Evolutionary conservation across 1,140 invertebrate genomes (phyloP).

Genomic region (Trichogramma pretiosum): DNA sequence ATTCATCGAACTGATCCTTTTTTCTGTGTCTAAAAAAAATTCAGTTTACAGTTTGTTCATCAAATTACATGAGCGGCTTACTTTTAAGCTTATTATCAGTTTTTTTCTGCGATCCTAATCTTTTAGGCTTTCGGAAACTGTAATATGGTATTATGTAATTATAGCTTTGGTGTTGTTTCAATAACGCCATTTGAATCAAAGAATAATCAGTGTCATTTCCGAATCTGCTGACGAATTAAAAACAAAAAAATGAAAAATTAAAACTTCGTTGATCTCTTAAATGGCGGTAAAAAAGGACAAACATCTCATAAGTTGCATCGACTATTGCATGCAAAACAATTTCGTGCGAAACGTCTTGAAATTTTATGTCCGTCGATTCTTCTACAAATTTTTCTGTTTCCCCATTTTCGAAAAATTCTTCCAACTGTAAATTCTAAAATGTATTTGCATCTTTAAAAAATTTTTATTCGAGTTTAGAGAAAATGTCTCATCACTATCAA

Average conservation of each 20-base stretch:
- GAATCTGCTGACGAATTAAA: conserved; percentile 24
- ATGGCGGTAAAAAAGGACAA: background rate
- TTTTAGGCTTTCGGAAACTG: conserved; percentile 19
- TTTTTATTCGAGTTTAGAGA: background rate
- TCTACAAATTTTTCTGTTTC: no score
- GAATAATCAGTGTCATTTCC: conserved; percentile 25
- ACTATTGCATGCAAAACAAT: conserved; percentile 23
- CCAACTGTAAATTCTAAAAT: no score
- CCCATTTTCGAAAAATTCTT: no score
- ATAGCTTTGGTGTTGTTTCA: conserved; percentile 15
- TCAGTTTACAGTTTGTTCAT: background rate
- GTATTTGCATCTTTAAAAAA: no score
- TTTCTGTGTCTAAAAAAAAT: background rate
- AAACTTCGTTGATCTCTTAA: background rate
- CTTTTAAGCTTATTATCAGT: no score
- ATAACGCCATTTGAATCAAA: conserved; percentile 23
- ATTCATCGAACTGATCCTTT: no score
- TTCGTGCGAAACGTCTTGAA: no score
- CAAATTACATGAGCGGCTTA: no score
- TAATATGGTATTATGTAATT: conserved; percentile 16
- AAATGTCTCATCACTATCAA: conserved; percentile 18
- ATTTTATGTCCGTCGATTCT: no score
- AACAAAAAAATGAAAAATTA: background rate
- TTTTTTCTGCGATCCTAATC: no score
- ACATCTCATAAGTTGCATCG: conserved; percentile 28